Base-by-base conservation (phyloP, 2,113 vertebrate species). In the Chloroceryle aenea region DNA sequence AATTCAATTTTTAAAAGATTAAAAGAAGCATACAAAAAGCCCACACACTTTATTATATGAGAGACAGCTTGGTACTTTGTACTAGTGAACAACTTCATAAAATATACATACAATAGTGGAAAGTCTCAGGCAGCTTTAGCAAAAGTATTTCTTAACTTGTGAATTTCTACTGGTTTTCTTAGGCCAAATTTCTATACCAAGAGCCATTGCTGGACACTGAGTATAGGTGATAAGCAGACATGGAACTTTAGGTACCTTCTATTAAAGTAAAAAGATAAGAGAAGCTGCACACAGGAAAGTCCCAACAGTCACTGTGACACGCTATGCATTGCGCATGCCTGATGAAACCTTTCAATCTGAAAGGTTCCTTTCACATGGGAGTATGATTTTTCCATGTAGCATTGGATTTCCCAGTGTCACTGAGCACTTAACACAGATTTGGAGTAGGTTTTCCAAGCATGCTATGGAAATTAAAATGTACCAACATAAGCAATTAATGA, bases 251-350 rank as follows among this genome's bases (percentile, higher is more conserved):
- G 19, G 75, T 64, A 12, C 19, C 7, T 34, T 42, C 10, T 85
- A 5, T 34, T 43, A 27, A 43, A 77, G 61, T 30, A 36, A 78
- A 68, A 64, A 7, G 19, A 1, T 27, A 12, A 26, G 30, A 88
- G 14, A 64, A 85, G 10, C 34, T 85, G 14, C 29, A 55, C 14
- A 21, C 21, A 29, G 30, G 18, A 12, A 68, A 66, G 32, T 61
- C 32, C 23, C 23, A 36, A 56, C 40, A 83, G 66, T 21, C 34
- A 32, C 66, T 0, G 0, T 14, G 48, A 9, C 3, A 1, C 10
- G 10, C 13, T 4, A 26, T 34, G 30, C 14, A 2, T 45, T 55
- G 59, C 19, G 48, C 8, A 5, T 0, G 0, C 42, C 13, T 61
- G 69, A 17, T 20, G 52, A 45, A 45, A 11, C 12, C 12, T 45